These are phyloP conservation scores for Heliconius congener DNA, from an alignment of 1,140 invertebrate species.

Conservation along the genomic window DNA sequence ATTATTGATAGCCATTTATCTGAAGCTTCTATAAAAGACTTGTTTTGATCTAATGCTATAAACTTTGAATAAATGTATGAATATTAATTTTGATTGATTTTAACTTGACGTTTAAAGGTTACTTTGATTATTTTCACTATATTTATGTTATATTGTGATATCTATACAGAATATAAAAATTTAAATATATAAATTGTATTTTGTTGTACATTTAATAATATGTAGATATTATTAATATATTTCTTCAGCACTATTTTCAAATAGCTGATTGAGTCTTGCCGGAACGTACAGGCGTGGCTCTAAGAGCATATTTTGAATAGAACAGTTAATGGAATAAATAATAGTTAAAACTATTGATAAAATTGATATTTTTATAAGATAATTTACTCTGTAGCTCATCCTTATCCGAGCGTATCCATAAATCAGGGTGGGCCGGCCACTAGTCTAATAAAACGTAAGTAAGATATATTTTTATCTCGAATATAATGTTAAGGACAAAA, in stretches of 20 bases:
- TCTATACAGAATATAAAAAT: background rate
- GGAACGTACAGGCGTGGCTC: too few relatives aligned
- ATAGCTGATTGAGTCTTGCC: background rate
- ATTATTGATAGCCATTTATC: constrained; percentile 34
- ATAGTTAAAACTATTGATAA: too few relatives aligned
- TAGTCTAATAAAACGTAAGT: background rate
- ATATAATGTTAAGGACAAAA: background rate
- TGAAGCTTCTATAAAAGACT: constrained; percentile 34
- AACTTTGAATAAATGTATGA: constrained; percentile 31
- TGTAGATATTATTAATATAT: background rate
- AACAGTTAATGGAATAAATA: too few relatives aligned
- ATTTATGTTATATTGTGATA: background rate
- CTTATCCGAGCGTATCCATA: background rate
- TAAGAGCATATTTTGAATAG: too few relatives aligned
- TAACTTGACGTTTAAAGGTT: background rate
- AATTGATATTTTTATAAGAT: background rate
- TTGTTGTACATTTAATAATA: background rate
- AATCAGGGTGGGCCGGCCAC: background rate
- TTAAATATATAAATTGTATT: too few relatives aligned
- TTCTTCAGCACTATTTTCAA: background rate
- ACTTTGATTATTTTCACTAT: background rate
- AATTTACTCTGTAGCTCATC: background rate
- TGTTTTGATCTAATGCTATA: constrained; percentile 35
- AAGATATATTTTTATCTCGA: background rate
- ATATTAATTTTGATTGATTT: constrained; percentile 8